Percentiles rank a stretch among this genome's conserved stretches.
Evolutionary conservation across 1,140 invertebrate species (phyloP).

Genomic region (Cheumatopsyche charites): DNA sequence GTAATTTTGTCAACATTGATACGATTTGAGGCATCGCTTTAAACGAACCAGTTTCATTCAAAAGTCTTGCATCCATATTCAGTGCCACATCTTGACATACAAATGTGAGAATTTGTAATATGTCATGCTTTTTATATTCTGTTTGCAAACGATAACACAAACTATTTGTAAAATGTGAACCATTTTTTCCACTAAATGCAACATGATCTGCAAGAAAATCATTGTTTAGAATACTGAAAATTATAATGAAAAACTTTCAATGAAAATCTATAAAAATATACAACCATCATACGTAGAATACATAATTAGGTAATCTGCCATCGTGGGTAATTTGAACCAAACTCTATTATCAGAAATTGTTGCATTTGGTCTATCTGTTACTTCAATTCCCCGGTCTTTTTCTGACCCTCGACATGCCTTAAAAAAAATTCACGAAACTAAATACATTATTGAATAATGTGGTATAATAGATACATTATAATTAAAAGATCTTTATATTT

Average conservation of each 20-base stretch:
- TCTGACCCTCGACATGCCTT: background rate
- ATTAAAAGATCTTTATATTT: no score
- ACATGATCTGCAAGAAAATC: background rate
- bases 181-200: background rate
- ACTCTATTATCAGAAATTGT: background rate
- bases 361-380: background rate
- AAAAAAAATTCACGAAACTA: no score
- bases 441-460: no score
- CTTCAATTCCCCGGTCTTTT: background rate
- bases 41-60: background rate
- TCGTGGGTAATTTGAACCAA: background rate
- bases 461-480: no score
- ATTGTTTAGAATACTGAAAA: background rate
- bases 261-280: no score
- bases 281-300: constrained; percentile 9
- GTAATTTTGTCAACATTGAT: constrained; percentile 25
- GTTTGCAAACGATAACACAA: background rate
- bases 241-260: no score
- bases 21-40: constrained; percentile 17
- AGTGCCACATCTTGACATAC: constrained; percentile 3
- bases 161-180: background rate
- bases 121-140: background rate
- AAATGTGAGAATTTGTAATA: constrained; percentile 6
- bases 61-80: background rate
- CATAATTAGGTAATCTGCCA: background rate